phyloP scores from a whole-genome alignment of 2,113 vertebrate genomes.

The Mastomys coucha region DNA sequence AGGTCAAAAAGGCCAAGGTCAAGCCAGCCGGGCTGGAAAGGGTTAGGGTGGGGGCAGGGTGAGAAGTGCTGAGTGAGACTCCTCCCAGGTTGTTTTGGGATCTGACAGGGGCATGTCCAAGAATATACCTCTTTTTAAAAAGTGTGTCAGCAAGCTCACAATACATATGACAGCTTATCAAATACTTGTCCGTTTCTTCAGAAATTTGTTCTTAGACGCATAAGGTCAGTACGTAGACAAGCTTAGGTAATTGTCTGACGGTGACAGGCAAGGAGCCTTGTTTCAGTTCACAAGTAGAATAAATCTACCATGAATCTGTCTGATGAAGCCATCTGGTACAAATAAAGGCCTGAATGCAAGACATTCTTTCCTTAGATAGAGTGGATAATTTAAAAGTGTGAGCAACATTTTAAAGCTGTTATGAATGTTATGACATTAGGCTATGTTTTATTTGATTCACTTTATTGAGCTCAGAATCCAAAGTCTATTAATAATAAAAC shows the following conservation, averaged over 20 bases:
- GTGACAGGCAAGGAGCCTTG: constrained; percentile 1
- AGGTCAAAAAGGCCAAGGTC: not conserved
- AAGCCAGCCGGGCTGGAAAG: not conserved
- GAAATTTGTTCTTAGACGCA: constrained; percentile 71
- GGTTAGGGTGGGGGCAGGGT: not conserved
- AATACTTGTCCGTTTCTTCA: constrained; percentile 70
- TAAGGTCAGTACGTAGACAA: constrained; percentile 66
- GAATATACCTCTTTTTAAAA: constrained; percentile 40
- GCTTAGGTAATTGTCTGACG: constrained; percentile 69
- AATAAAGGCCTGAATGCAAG: constrained; percentile 29
- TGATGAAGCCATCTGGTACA: constrained; percentile 56
- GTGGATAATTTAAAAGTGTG: constrained; percentile 50
- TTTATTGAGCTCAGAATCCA: constrained; percentile 64
- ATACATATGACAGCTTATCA: constrained; percentile 64
- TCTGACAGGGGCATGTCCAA: constrained; percentile 44
- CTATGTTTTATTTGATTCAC: constrained; percentile 63
- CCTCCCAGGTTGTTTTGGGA: not conserved
- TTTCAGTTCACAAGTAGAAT: constrained; percentile 23
- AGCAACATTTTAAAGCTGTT: constrained; percentile 58
- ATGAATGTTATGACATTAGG: constrained; percentile 62
- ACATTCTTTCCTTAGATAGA: constrained; percentile 30
- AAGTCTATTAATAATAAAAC: constrained; percentile 68
- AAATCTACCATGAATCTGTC: constrained; percentile 37
- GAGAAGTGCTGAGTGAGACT: not conserved
- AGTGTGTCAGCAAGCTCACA: constrained; percentile 53